Percentiles rank a stretch among this genome's conserved stretches.
Conservation (phyloP, 2,113 vertebrate genomes). For the Oreochromis spilurus region DNA sequence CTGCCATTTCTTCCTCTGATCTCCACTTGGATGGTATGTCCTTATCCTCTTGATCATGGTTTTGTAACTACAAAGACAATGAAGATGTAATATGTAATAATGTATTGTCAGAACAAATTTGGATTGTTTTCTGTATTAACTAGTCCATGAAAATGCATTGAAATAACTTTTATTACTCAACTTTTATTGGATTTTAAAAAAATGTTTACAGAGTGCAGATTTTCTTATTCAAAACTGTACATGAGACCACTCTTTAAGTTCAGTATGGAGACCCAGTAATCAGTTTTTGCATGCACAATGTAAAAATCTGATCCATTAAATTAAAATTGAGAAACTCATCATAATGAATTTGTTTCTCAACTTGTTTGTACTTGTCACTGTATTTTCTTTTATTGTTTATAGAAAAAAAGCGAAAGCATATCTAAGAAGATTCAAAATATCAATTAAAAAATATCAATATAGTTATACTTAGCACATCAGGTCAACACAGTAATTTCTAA, state of each 20-base stretch:
- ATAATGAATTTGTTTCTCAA: neutral
- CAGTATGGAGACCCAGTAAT: neutral
- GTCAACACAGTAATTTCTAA: neutral
- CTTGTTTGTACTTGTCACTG: neutral
- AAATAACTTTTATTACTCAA: neutral
- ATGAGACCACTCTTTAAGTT: neutral
- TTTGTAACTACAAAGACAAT: constrained; percentile 60
- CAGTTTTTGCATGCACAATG: neutral
- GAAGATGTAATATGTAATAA: neutral
- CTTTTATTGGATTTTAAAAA: neutral
- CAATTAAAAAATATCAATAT: neutral
- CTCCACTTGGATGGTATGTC: constrained; percentile 72
- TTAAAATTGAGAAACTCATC: neutral
- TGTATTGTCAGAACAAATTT: neutral
- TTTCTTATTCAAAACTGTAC: neutral
- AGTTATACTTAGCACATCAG: neutral
- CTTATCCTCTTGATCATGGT: constrained; percentile 69
- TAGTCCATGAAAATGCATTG: neutral
- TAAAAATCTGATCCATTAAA: neutral
- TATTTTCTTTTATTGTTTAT: neutral
- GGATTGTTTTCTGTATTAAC: neutral
- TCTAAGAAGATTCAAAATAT: neutral
- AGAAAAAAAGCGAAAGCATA: neutral
- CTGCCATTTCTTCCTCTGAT: constrained; percentile 80
- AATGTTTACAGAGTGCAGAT: neutral